Conservation (phyloP, 2,797 vertebrate species). For the Telmatherina bonti region DNA sequence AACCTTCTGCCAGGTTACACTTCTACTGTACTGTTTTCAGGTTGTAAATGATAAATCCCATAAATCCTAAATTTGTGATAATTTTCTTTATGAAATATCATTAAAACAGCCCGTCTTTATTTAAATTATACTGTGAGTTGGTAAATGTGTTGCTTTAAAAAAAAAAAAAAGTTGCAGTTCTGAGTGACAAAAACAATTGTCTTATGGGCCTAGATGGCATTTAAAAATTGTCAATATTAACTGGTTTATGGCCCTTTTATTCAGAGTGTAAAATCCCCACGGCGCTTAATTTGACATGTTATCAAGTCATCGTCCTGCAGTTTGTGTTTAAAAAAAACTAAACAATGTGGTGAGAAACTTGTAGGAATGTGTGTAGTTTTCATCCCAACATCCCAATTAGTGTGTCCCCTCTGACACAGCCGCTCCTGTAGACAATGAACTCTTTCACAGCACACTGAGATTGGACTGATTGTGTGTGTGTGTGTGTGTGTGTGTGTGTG, state of each 20-base stretch:
- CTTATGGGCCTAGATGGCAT: too few relatives aligned
- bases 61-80: too few relatives aligned
- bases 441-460: slow-evolving; percentile 56
- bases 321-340: slow-evolving; percentile 5
- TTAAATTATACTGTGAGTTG: neutral
- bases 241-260: neutral
- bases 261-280: neutral
- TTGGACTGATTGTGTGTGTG: slow-evolving; percentile 17
- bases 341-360: slow-evolving; percentile 34
- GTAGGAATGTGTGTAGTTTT: slow-evolving; percentile 28
- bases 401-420: slow-evolving; percentile 26
- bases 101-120: too few relatives aligned
- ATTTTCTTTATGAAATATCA: too few relatives aligned
- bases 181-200: neutral
- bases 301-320: neutral
- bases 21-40: too few relatives aligned
- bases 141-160: neutral
- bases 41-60: too few relatives aligned
- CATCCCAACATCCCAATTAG: slow-evolving; percentile 65
- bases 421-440: slow-evolving; percentile 56
- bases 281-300: neutral
- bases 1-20: too few relatives aligned
- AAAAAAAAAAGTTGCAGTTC: neutral
- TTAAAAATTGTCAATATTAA: neutral
- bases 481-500: slow-evolving; percentile 26